Percentiles rank a stretch among this genome's conserved stretches.
These are phyloP conservation scores for Corynorhinus townsendii DNA, from an alignment of 2,113 vertebrate species.

Conservation along the genomic window DNA sequence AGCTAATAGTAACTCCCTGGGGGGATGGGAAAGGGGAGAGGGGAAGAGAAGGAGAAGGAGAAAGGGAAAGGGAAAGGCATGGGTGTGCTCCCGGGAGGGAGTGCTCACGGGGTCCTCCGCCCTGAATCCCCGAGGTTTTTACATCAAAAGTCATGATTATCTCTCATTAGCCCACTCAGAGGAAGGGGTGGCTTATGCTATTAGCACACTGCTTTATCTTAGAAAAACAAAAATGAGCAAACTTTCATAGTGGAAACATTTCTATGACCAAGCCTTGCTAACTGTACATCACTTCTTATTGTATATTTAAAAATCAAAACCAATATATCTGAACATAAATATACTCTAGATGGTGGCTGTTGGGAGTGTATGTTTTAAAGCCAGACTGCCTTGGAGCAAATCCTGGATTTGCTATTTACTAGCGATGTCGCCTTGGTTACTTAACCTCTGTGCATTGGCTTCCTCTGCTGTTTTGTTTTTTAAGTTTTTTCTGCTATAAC, in stretches of 20 bases:
- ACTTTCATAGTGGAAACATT: neutral
- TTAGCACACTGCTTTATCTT: neutral
- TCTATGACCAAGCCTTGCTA: neutral
- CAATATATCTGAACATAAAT: neutral
- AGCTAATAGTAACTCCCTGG: too few relatives aligned
- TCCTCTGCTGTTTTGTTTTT: neutral
- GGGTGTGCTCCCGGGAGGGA: too few relatives aligned
- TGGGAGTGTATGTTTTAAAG: neutral
- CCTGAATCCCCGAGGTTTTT: neutral
- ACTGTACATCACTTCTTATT: neutral
- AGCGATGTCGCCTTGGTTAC: neutral
- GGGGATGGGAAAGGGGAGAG: too few relatives aligned
- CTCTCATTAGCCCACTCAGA: neutral
- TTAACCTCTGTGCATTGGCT: neutral
- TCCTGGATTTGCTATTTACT: neutral
- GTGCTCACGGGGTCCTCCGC: too few relatives aligned
- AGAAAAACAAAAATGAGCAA: slow-evolving; percentile 16
- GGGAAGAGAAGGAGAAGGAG: too few relatives aligned
- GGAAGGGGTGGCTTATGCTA: neutral
- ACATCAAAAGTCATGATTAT: neutral
- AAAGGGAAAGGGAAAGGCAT: too few relatives aligned
- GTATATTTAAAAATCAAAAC: neutral
- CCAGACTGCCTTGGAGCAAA: neutral
- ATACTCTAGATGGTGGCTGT: neutral
- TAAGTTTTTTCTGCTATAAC: neutral